Evolutionary conservation across 2,888 invertebrate species (phyloP), one percentile per base, ranked within the genome.

Genomic region (Lasioglossum calceatum): DNA sequence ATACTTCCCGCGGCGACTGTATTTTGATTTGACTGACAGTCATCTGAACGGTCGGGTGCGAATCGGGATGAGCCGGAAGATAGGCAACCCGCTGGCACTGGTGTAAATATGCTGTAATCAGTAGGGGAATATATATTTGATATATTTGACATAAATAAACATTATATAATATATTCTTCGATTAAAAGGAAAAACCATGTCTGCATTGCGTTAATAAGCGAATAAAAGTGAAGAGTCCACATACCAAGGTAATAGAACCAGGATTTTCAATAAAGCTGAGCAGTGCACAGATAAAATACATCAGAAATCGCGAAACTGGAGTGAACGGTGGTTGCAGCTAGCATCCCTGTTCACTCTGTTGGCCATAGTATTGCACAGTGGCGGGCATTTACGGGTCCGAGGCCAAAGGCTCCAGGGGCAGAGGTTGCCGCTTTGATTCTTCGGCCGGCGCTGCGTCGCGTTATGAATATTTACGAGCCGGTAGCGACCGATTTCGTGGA

Each of bases 391-490:
- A 61, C 61, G 61, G 14, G 27, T 61, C 61, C 61, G 61, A 61
- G 27, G 27, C 10, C 61, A 27, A 27, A 61, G 61, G 61, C 27
- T 61, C 5, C 27, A 27, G 61, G 5, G 14, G 61, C 61, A 27
- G n/a, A 27, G n/a, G 61, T 27, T 27, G 27, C 27, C 14, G 61
- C 61, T 61, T 27, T 27, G 61, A 27, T 61, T 27, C 14, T 61
- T 61, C 61, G 61, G 5, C 27, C 61, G 61, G 14, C 1, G 61
- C 27, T 27, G 61, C 61, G 27, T 14, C 61, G 61, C 61, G 61
- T 61, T 61, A 61, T 61, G 61, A 61, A 61, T 61, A 61, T 61
- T 61, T 61, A 61, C 61, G 16, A 61, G 61, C 27, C 61, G 61
- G 61, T 14, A 61, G 27, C 61, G 27, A 27, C 27, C 61, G 61